These are phyloP conservation scores for Dipodomys merriami DNA, from an alignment of 2,113 vertebrate genomes.

Conservation along the genomic window DNA sequence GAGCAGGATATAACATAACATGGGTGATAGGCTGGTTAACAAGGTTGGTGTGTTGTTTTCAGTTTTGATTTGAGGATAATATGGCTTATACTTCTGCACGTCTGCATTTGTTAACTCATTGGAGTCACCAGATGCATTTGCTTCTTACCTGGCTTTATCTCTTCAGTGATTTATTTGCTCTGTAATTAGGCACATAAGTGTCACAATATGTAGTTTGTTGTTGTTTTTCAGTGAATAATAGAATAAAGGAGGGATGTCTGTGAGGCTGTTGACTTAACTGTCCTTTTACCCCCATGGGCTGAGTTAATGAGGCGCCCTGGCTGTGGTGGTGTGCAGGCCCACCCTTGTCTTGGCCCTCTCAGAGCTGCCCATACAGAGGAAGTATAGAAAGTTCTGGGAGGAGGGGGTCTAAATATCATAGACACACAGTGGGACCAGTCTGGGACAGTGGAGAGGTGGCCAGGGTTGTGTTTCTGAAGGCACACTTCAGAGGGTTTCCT, in stretches of 20 bases:
- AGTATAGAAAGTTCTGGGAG: background rate
- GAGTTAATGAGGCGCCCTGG: background rate
- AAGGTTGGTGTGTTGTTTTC: constrained; percentile 4
- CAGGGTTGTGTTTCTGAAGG: background rate
- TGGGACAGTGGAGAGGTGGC: background rate
- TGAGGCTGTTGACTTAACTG: background rate
- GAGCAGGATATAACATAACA: background rate
- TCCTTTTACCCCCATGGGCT: background rate
- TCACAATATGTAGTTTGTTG: background rate
- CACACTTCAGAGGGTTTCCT: background rate
- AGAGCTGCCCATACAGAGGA: background rate
- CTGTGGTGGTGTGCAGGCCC: background rate
- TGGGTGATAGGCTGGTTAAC: background rate
- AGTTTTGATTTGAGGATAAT: background rate
- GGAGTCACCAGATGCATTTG: background rate
- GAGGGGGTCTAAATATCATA: background rate
- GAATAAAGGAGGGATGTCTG: background rate
- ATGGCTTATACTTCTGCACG: background rate
- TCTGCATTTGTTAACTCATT: background rate
- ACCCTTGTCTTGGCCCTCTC: background rate
- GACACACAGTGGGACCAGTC: no score
- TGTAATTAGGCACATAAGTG: background rate
- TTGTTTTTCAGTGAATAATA: background rate
- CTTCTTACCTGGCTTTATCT: constrained; percentile 38
- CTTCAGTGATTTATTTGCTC: background rate